Percentiles rank a stretch among this genome's conserved stretches.
Evolutionary conservation across 2,113 vertebrate genomes (phyloP).

Genomic region (Passer domesticus): DNA sequence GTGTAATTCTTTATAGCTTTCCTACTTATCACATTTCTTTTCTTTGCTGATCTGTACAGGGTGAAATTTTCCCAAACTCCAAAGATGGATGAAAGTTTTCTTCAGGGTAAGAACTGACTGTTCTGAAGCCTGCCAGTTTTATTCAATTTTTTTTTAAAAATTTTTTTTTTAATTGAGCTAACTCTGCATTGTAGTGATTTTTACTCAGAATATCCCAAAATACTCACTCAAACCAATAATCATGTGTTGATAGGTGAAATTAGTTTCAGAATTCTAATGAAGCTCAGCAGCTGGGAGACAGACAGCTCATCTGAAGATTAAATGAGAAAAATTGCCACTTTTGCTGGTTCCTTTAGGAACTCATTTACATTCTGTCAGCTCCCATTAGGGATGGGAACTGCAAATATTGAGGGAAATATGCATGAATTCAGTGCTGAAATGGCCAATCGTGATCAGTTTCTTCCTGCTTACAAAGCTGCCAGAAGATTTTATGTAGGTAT

Average conservation of each 20-base stretch:
- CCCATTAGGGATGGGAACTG: constrained; percentile 82
- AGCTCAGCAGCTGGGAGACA: constrained; percentile 81
- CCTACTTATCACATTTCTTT: not conserved
- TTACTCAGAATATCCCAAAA: constrained; percentile 66
- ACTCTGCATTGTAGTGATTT: constrained; percentile 64
- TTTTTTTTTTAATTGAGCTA: constrained; percentile 35
- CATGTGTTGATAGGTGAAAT: constrained; percentile 81
- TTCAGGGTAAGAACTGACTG: constrained; percentile 42
- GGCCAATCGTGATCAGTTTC: constrained; percentile 72
- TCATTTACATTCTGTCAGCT: constrained; percentile 98
- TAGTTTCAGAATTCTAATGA: constrained; percentile 83
- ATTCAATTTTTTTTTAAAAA: not conserved
- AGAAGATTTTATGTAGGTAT: constrained; percentile 72
- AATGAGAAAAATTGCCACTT: constrained; percentile 95
- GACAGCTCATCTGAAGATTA: constrained; percentile 89
- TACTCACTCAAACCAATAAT: constrained; percentile 77
- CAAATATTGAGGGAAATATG: constrained; percentile 74
- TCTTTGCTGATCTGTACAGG: not conserved
- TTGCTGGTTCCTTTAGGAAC: constrained; percentile 89
- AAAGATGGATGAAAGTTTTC: constrained; percentile 39
- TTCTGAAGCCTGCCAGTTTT: constrained; percentile 57
- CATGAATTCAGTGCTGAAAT: constrained; percentile 67
- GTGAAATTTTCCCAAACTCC: not conserved
- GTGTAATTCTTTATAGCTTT: not conserved
- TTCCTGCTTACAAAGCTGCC: constrained; percentile 73